Evolutionary conservation across 2,797 vertebrate genomes (phyloP).

Genomic region (Peromyscus attwateri): DNA sequence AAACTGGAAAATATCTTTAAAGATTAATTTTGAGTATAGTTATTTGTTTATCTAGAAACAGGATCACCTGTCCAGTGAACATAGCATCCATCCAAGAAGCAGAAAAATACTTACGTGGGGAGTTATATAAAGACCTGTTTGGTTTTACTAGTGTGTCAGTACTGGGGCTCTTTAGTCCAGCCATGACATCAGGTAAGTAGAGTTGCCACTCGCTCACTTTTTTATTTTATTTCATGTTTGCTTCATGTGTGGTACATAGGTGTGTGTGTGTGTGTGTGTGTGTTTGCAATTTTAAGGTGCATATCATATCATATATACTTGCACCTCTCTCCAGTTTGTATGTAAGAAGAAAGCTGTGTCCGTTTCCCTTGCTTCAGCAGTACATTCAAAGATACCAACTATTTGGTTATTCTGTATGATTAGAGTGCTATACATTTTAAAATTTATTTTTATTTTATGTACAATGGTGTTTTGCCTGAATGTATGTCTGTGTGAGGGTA

Average conservation of each 20-base stretch:
- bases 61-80: conserved; percentile 85
- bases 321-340: neutral
- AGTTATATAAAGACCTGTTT: conserved; percentile 82
- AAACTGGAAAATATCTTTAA: conserved; percentile 50
- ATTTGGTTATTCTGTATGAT: conserved; percentile 35
- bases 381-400: conserved; percentile 52
- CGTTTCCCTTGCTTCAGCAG: conserved; percentile 10
- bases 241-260: neutral
- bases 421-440: neutral
- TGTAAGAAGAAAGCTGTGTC: neutral
- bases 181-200: conserved; percentile 88
- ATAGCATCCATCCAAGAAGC: conserved; percentile 90
- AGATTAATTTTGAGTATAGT: conserved; percentile 84
- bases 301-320: neutral
- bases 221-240: neutral
- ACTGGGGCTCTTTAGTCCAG: conserved; percentile 91
- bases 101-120: conserved; percentile 91
- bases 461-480: neutral
- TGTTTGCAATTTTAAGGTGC: neutral
- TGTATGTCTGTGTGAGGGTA: neutral
- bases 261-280: neutral
- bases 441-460: neutral
- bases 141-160: conserved; percentile 83
- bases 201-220: conserved; percentile 17
- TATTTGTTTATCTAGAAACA: conserved; percentile 91